Conservation (phyloP, 2,113 vertebrate species). For the Prietella phreatophila region DNA sequence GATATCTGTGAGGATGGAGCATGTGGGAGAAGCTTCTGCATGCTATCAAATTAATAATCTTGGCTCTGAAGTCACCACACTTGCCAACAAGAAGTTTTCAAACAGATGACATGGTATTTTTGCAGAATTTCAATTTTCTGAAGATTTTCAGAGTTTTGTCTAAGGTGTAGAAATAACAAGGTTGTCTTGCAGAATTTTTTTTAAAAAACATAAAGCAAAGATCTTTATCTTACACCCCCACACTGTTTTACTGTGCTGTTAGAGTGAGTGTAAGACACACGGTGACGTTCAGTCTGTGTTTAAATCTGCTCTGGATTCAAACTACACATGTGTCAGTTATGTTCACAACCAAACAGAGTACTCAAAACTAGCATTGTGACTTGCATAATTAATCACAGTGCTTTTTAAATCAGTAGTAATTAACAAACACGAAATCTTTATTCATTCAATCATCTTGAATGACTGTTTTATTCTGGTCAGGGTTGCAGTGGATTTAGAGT, state of each 20-base stretch:
- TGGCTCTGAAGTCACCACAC: constrained; percentile 53
- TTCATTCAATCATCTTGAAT: neutral
- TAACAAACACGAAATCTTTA: neutral
- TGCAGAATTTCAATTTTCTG: constrained; percentile 8
- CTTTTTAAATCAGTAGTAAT: neutral
- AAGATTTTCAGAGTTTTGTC: neutral
- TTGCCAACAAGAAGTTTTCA: constrained; percentile 48
- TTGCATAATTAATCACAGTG: neutral
- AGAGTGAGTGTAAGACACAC: neutral
- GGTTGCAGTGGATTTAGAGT: neutral
- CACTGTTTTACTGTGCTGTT: neutral
- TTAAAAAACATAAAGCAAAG: constrained; percentile 1
- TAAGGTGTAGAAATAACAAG: neutral
- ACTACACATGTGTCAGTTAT: neutral
- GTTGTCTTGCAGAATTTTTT: neutral
- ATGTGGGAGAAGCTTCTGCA: constrained; percentile 60
- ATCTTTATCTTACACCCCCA: constrained; percentile 8
- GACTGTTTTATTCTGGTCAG: neutral
- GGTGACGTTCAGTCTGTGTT: neutral
- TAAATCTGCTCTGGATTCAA: neutral
- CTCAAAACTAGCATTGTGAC: neutral
- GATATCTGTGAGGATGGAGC: constrained; percentile 64
- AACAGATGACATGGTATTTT: constrained; percentile 41
- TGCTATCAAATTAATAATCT: constrained; percentile 69
- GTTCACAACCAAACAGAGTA: neutral